Evolutionary conservation across 2,113 vertebrate species (phyloP).

Genomic region (Cyrtonyx montezumae): DNA sequence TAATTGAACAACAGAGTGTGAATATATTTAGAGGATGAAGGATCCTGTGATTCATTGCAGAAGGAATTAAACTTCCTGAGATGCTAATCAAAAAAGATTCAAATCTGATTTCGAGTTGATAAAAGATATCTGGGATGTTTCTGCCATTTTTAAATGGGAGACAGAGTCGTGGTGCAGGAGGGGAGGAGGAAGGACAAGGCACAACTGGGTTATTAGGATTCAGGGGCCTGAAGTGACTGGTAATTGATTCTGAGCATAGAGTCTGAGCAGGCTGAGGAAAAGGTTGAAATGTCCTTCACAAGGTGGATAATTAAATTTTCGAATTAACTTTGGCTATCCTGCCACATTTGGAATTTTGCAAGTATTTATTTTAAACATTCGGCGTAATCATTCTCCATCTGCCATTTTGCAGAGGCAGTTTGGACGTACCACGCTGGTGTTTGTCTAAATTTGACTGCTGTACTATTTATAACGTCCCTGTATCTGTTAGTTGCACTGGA

Average conservation of each 20-base stretch:
- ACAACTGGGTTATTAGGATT: slow-evolving; percentile 53
- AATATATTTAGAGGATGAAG: slow-evolving; percentile 15
- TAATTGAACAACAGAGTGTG: neutral
- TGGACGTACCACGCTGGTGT: neutral
- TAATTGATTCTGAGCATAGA: slow-evolving; percentile 40
- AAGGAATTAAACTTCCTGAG: slow-evolving; percentile 27
- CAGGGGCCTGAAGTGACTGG: slow-evolving; percentile 2
- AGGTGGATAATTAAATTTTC: slow-evolving; percentile 36
- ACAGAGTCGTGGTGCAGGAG: neutral
- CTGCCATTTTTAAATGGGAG: slow-evolving; percentile 30
- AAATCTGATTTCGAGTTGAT: slow-evolving; percentile 1
- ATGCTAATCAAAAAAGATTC: slow-evolving; percentile 7
- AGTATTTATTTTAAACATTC: neutral
- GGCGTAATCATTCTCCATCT: neutral
- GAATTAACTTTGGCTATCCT: slow-evolving; percentile 33
- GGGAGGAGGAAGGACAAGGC: slow-evolving; percentile 28
- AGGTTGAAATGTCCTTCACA: slow-evolving; percentile 53
- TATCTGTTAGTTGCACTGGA: neutral
- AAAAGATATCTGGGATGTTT: slow-evolving; percentile 13
- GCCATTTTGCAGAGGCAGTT: neutral
- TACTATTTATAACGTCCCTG: neutral
- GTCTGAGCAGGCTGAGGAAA: neutral
- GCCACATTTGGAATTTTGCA: slow-evolving; percentile 19
- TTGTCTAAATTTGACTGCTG: neutral
- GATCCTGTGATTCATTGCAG: slow-evolving; percentile 6